phyloP scores from a whole-genome alignment of 2,113 vertebrate species.

The Microcebus ravelobensis region DNA sequence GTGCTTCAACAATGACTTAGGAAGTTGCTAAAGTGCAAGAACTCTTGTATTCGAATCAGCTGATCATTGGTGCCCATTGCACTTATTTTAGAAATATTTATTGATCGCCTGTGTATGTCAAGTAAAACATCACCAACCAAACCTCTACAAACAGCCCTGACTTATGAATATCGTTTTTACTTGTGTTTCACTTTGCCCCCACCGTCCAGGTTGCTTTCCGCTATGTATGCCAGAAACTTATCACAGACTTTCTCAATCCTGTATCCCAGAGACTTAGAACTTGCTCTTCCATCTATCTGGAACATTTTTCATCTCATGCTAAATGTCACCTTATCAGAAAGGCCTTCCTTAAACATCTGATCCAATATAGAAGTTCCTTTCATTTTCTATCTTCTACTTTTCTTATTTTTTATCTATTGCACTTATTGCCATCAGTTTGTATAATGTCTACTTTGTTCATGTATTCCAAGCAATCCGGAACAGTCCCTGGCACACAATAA shows the following conservation, averaged over 20 bases:
- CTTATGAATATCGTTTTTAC: not conserved
- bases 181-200: not conserved
- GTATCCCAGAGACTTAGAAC: not conserved
- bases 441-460: not conserved
- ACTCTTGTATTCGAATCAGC: not conserved
- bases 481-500: not conserved
- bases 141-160: not conserved
- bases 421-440: not conserved
- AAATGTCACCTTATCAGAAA: not conserved
- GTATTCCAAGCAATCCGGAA: not conserved
- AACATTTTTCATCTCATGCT: not conserved
- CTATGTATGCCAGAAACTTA: not conserved
- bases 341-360: not conserved
- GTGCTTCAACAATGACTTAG: not conserved
- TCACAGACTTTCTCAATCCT: not conserved
- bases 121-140: not conserved
- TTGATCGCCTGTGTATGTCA: not conserved
- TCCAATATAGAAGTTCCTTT: not conserved
- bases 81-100: slow-evolving; percentile 19
- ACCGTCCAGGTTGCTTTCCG: not conserved
- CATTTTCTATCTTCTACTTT: not conserved
- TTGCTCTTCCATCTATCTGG: not conserved
- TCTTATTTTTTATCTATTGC: not conserved
- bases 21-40: not conserved
- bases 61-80: not conserved